Conservation (phyloP, 2,113 vertebrate species). For the Clupea harengus region DNA sequence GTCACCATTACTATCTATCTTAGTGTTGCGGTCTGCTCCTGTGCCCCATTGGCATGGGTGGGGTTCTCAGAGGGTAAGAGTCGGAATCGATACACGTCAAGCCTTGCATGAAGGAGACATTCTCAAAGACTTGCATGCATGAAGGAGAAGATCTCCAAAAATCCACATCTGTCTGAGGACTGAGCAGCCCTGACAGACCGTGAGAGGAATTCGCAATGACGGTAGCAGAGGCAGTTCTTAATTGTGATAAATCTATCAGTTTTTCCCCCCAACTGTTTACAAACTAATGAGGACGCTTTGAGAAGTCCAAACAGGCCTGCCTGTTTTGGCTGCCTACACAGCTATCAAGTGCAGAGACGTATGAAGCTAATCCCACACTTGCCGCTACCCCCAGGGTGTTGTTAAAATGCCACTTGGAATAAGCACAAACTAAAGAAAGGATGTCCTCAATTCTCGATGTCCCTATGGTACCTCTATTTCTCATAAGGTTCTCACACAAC, state of each 20-base stretch:
- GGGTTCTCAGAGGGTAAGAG: not conserved
- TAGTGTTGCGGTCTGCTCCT: conserved; percentile 8
- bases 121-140: not conserved
- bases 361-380: not conserved
- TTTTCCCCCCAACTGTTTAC: not conserved
- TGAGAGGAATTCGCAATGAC: conserved; percentile 4
- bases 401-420: conserved; percentile 8
- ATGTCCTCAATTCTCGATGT: conserved; percentile 6
- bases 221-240: not conserved
- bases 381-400: not conserved
- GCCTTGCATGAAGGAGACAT: not conserved
- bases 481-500: not conserved
- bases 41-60: not conserved
- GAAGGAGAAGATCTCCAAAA: not conserved
- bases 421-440: conserved; percentile 14
- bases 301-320: not conserved
- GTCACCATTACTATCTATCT: conserved; percentile 36
- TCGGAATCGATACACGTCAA: not conserved
- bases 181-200: not conserved
- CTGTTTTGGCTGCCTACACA: not conserved
- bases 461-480: not conserved
- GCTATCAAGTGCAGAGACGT: not conserved
- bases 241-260: not conserved
- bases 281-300: not conserved
- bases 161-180: not conserved